Evolutionary conservation across 2,797 vertebrate genomes (phyloP).

Genomic region (Artibeus lituratus): DNA sequence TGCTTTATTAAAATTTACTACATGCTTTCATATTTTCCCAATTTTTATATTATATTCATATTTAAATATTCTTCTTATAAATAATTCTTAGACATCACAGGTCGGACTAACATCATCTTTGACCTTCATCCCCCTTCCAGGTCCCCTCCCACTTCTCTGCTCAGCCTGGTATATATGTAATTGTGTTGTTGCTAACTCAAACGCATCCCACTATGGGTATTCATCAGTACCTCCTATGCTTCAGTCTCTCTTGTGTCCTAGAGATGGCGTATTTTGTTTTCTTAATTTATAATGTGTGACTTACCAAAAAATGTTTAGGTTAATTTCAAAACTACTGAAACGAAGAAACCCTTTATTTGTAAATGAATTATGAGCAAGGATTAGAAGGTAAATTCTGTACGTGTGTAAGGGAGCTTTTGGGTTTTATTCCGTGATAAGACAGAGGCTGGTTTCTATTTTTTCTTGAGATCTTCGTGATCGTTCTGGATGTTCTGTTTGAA

Average conservation of each 20-base stretch:
- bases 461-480: background rate
- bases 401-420: background rate
- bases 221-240: background rate
- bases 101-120: background rate
- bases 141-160: background rate
- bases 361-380: background rate
- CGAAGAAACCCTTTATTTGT: background rate
- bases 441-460: background rate
- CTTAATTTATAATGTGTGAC: background rate
- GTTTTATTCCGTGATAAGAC: background rate
- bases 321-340: background rate
- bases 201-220: background rate
- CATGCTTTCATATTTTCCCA: background rate
- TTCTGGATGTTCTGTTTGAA: background rate
- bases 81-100: background rate
- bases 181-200: background rate
- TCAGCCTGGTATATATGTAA: background rate
- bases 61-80: background rate
- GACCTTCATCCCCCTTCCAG: background rate
- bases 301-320: background rate
- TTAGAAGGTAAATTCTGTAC: background rate
- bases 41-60: background rate
- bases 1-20: background rate
- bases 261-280: background rate
- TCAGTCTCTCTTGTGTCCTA: background rate